Evolutionary conservation across 2,888 invertebrate genomes (phyloP), one percentile per base, ranked within the genome.

Genomic region (Cheilosia impressa): DNA sequence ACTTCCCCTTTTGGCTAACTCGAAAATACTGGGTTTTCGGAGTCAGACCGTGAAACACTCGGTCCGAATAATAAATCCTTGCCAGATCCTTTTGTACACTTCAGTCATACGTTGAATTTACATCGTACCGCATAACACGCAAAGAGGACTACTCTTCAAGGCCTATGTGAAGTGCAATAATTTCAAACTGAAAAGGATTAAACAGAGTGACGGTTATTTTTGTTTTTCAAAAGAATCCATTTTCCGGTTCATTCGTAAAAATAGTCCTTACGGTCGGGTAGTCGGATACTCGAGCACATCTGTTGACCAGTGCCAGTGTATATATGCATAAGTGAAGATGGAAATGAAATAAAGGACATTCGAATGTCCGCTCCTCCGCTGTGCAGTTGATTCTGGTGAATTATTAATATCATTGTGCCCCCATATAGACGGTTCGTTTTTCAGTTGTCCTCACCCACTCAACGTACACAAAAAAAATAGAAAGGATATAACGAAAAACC

Each of bases 71-170:
- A 85, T 81, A 85, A 85, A 85, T 85, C 85, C 85, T 85, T 82
- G 69, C 77, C 78, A 78, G 82, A 87, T 87, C 87, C 82, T 87
- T 87, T 73, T 58, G 65, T 66, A 89, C 89, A 89, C 89, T 89
- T 91, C 90, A 91, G 91, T 91, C 90, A 90, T 89, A 89, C 89
- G 89, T 90, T 90, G 91, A 89, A 90, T 90, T 89, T 90, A 89
- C 89, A 81, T 81, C 85, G 85, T 85, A 63, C 81, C 81, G 85
- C 81, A 76, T 22, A 22, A 69, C 81, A 88, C 88, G 83, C 87
- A 89, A 89, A 87, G 89, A 90, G 60, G 81, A 81, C 76, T 68
- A 65, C 75, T 66, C 69, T 45, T 24, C 10, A 63, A 63, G 69
- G 62, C 50, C 50, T 50, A 43, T 58, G 43, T 38, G 22, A 57